Percentiles rank a stretch among this genome's conserved stretches.
These are phyloP conservation scores for Caenorhabditis plicata DNA, from an alignment of 2,888 invertebrate species.

Conservation along the genomic window DNA sequence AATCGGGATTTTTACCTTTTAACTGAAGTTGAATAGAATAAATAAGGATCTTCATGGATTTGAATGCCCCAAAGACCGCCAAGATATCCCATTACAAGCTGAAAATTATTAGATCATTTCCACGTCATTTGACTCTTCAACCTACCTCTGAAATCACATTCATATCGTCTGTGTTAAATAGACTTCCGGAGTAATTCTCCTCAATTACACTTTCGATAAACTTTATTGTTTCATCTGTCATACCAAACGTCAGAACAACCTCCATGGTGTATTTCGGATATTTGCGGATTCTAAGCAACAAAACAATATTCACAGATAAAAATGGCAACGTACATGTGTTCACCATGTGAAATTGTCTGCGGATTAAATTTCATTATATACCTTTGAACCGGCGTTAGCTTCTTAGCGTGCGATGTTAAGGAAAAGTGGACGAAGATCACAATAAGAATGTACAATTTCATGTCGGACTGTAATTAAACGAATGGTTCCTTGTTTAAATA, in stretches of 20 bases:
- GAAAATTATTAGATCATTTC: not conserved
- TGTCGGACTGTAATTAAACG: not conserved
- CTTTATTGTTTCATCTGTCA: constrained; percentile 15
- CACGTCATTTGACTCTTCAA: not conserved
- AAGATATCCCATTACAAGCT: constrained; percentile 15
- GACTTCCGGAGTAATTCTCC: constrained; percentile 10
- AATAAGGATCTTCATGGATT: constrained; percentile 19
- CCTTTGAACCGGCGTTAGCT: constrained; percentile 3
- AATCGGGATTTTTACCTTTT: not conserved
- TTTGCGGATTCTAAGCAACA: constrained; percentile 1
- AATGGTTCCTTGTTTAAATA: not conserved
- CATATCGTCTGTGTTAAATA: constrained; percentile 10
- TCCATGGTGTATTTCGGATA: constrained; percentile 26
- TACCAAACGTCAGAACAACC: constrained; percentile 18
- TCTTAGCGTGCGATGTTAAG: not conserved
- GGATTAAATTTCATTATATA: constrained; percentile 14
- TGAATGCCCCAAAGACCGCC: constrained; percentile 26
- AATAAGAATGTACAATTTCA: not conserved
- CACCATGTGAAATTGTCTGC: constrained; percentile 6
- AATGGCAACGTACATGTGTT: constrained; percentile 22
- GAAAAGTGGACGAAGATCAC: constrained; percentile 2
- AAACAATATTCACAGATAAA: not conserved
- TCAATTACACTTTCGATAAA: constrained; percentile 29
- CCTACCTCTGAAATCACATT: constrained; percentile 13
- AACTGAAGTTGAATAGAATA: constrained; percentile 17